A percentile compares a stretch with the other conserved stretches of the same genome.
These are phyloP conservation scores for Penaeus monodon DNA, from an alignment of 2,888 invertebrate genomes.

Conservation along the genomic window DNA sequence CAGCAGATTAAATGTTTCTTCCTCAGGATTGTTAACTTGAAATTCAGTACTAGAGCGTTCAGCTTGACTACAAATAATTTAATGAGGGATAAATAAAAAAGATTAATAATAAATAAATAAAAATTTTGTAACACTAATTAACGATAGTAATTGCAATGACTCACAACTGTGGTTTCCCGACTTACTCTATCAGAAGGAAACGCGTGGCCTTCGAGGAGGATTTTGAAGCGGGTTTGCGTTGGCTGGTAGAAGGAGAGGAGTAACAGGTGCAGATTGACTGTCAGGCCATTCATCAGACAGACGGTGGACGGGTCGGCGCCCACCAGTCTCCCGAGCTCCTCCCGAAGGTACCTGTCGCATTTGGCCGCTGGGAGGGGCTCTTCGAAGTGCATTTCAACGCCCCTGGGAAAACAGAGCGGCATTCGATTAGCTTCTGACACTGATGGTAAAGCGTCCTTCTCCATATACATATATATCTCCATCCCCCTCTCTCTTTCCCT, in stretches of 20 bases:
- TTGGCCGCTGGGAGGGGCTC: slow-evolving; percentile 67
- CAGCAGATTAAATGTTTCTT: too few species aligned
- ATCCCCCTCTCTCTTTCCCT: background rate
- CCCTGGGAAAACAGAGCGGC: slow-evolving; percentile 65
- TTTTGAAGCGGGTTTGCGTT: slow-evolving; percentile 72
- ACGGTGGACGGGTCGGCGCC: slow-evolving; percentile 71
- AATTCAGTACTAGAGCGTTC: too few species aligned
- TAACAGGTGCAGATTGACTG: slow-evolving; percentile 74
- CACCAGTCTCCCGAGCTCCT: slow-evolving; percentile 61
- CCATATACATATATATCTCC: background rate
- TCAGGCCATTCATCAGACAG: slow-evolving; percentile 74
- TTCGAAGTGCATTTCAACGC: slow-evolving; percentile 67
- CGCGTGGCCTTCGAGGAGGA: slow-evolving; percentile 73
- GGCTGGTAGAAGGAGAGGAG: slow-evolving; percentile 75
- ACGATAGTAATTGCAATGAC: background rate
- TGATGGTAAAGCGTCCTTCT: background rate
- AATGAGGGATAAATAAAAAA: too few species aligned
- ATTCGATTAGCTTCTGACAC: background rate
- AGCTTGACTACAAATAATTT: too few species aligned
- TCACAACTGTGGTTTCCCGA: background rate
- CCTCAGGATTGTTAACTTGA: too few species aligned
- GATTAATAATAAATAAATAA: too few species aligned
- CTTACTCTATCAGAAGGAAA: slow-evolving; percentile 75
- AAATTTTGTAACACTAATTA: too few species aligned
- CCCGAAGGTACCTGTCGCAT: slow-evolving; percentile 66